Conservation (phyloP, 2,113 vertebrate species). For the Hydrolagus affinis region DNA sequence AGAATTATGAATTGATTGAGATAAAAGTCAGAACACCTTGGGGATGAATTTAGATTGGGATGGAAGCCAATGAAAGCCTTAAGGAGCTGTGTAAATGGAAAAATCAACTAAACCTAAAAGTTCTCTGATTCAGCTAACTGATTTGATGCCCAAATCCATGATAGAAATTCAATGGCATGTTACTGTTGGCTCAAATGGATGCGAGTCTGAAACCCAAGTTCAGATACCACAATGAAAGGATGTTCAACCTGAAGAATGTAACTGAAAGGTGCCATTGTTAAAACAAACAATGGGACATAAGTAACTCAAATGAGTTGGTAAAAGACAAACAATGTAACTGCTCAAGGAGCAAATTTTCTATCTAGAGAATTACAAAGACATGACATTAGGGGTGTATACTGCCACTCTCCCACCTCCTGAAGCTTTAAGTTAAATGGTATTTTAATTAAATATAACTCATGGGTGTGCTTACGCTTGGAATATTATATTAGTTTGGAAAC, state of each 20-base stretch:
- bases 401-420: too few relatives aligned
- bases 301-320: not conserved
- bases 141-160: not conserved
- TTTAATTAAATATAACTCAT: not conserved
- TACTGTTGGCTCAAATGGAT: not conserved
- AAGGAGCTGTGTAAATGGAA: not conserved
- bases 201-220: not conserved
- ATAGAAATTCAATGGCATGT: not conserved
- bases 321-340: not conserved
- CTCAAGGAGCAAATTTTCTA: not conserved
- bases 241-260: not conserved
- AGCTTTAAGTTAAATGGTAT: too few relatives aligned
- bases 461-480: not conserved
- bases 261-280: not conserved
- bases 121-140: not conserved
- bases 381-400: not conserved
- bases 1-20: not conserved
- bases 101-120: not conserved
- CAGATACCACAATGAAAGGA: not conserved
- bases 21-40: not conserved
- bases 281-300: not conserved
- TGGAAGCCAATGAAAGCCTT: not conserved
- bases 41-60: not conserved
- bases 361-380: not conserved
- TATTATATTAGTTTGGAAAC: not conserved